Conservation (phyloP, 2,113 vertebrate genomes). For the Maccullochella peelii region DNA sequence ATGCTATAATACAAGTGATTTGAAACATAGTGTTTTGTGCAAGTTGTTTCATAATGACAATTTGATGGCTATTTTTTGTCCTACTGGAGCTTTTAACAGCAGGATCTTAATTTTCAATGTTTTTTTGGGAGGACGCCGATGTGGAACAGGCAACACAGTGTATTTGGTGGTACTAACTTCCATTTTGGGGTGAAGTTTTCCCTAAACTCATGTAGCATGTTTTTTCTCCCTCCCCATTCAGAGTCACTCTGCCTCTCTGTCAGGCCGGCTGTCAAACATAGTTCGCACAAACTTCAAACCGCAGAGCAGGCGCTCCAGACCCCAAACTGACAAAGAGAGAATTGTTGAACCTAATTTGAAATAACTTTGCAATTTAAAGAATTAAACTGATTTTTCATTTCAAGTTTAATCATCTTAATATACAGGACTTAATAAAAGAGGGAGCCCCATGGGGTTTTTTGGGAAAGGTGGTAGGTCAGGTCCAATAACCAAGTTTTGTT, state of each 20-base stretch:
- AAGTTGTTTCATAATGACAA: background rate
- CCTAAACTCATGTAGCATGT: background rate
- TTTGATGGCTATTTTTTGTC: background rate
- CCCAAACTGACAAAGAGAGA: constrained; percentile 21
- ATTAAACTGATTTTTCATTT: constrained; percentile 29
- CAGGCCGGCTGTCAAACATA: constrained; percentile 51
- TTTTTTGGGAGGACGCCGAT: background rate
- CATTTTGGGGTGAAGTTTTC: background rate
- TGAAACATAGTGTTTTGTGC: background rate
- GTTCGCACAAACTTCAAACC: constrained; percentile 32
- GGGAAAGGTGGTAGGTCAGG: constrained; percentile 18
- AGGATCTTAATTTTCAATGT: background rate
- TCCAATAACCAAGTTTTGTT: constrained; percentile 49
- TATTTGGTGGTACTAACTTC: background rate
- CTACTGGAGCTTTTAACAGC: background rate
- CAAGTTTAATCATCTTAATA: constrained; percentile 29
- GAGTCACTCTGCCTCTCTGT: background rate
- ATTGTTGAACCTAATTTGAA: constrained; percentile 28
- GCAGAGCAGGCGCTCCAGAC: background rate
- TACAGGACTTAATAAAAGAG: constrained; percentile 15
- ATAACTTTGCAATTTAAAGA: constrained; percentile 38
- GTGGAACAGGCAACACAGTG: background rate
- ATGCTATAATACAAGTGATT: background rate
- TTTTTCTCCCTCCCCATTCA: background rate
- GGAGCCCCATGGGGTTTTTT: background rate